These are phyloP conservation scores for Acinonyx jubatus DNA, from an alignment of 2,113 vertebrate species.

Conservation along the genomic window DNA sequence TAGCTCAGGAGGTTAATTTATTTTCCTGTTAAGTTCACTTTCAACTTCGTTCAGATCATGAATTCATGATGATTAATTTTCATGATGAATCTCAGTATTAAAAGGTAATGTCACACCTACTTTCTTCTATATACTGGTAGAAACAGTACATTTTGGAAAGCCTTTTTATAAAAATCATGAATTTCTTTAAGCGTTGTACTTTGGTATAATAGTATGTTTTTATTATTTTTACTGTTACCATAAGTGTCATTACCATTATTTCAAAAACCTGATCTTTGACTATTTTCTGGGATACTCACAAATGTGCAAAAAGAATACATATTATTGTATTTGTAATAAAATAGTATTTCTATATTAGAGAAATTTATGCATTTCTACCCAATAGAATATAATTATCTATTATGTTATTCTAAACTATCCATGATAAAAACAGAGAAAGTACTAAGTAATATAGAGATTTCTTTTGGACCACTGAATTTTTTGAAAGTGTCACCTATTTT, in stretches of 20 bases:
- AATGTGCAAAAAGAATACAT: not conserved
- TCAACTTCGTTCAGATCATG: not conserved
- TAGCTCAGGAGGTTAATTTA: not conserved
- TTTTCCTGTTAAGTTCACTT: not conserved
- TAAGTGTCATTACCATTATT: not conserved
- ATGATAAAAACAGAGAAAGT: not conserved
- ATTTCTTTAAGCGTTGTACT: not conserved
- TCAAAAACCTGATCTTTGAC: slow-evolving; percentile 3
- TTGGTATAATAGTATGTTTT: not conserved
- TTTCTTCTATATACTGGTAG: not conserved
- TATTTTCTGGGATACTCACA: not conserved
- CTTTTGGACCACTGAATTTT: not conserved
- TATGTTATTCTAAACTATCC: not conserved
- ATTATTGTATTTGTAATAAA: slow-evolving; percentile 40
- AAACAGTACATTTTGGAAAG: not conserved
- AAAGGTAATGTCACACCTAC: not conserved
- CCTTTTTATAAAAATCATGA: not conserved
- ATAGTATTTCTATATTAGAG: not conserved
- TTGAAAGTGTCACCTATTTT: not conserved
- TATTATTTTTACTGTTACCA: not conserved
- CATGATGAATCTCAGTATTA: not conserved
- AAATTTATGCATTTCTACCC: not conserved
- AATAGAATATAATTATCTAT: not conserved
- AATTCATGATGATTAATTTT: slow-evolving; percentile 45
- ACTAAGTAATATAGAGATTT: not conserved